Base-by-base conservation (phyloP, 1,140 invertebrate species). In the Drosophila carrolli region DNA sequence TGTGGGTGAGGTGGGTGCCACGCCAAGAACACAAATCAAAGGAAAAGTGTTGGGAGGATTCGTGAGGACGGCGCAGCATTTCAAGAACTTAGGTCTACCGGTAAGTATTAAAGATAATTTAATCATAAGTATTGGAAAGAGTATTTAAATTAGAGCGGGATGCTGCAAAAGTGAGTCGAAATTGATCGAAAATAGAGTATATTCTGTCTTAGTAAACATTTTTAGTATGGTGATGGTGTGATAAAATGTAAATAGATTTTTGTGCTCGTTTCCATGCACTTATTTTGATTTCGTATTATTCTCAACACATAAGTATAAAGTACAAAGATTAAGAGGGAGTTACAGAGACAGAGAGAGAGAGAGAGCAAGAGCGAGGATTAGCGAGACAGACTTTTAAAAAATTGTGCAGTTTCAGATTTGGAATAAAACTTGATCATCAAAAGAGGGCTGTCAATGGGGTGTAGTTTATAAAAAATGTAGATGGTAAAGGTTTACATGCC, bases 261-360 rank as follows among this genome's bases (percentile, higher is more conserved):
- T 88, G 83, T 86, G 84, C 83, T 83, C 61, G 56, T 59, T 84
- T 89, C 48, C 84, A 88, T 88, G 83, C 83, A 79, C 80, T 80
- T 84, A 48, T 56, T 59, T 73, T 47, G 46, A 62, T 79, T 46
- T 23, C 37, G 62, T 66, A 50, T 70, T 66, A 53, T 63, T 66
- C 50, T 81, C 48, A 81, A 86, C 58, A 72, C 61, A 78, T 68
- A 89, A 66, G 67, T 78, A 88, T 60, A 61, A 75, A 58, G 54
- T 78, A 83, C 74, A 78, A 61, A 75, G 61, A 59, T 67, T 73
- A 65, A 84, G 56, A 70, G 66, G 75, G 65, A 74, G 51, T 78
- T 85, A 78, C 82, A 81, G 61, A 86, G 66, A 79, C 53, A 66
- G 48, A 79, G 55, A 74, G 29, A 79, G 55, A 74, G 29, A 78